These are phyloP conservation scores for Noctua pronuba DNA, from an alignment of 2,888 invertebrate genomes.

Conservation along the genomic window DNA sequence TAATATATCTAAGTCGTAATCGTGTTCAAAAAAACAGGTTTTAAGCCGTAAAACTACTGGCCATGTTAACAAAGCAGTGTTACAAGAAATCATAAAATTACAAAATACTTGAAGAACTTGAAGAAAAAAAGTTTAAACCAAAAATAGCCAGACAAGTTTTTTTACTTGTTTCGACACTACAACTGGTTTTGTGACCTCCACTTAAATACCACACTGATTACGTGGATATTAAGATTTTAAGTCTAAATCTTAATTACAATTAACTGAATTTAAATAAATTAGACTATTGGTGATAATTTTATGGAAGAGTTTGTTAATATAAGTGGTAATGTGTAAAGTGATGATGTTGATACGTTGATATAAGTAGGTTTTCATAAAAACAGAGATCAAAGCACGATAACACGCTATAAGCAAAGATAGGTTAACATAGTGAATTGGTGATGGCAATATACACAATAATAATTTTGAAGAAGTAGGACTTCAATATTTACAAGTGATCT, in stretches of 20 bases:
- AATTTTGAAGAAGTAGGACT: background rate
- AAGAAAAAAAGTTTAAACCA: slow-evolving; percentile 3
- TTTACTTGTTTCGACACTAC: slow-evolving; percentile 4
- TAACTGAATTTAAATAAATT: slow-evolving; percentile 3
- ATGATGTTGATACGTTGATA: background rate
- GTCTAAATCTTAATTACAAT: background rate
- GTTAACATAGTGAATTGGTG: slow-evolving; percentile 20
- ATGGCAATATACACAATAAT: slow-evolving; percentile 12
- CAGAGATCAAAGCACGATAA: slow-evolving; percentile 7
- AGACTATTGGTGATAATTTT: background rate
- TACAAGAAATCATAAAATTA: background rate
- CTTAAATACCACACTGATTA: slow-evolving; percentile 7
- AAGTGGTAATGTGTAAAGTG: background rate
- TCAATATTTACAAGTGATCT: slow-evolving; percentile 1
- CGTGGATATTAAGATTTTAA: slow-evolving; percentile 10
- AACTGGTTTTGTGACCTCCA: slow-evolving; percentile 26
- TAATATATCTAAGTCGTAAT: background rate
- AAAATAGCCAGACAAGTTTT: slow-evolving; percentile 1
- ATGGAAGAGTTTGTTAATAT: background rate
- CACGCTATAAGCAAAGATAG: background rate
- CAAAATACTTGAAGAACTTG: background rate
- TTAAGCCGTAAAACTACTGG: background rate
- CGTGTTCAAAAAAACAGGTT: slow-evolving; percentile 1
- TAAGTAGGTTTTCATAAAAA: background rate
- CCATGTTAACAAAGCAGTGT: background rate